Conservation (phyloP, 2,888 invertebrate species). For the Protodeltote pygarga region DNA sequence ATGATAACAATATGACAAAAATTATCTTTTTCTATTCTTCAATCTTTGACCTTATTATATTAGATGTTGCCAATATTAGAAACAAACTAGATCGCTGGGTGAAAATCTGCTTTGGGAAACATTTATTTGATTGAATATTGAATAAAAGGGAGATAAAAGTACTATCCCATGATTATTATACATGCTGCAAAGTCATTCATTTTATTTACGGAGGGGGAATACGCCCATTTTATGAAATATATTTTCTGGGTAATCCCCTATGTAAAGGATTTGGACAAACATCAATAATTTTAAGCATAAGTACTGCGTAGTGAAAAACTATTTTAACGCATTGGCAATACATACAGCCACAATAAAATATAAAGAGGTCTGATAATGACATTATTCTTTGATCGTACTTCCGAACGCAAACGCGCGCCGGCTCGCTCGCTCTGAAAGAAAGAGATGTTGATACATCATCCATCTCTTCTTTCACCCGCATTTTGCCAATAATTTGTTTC, state of each 20-base stretch:
- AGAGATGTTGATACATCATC: slow-evolving; percentile 67
- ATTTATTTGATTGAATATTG: too few relatives aligned
- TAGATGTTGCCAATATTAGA: too few relatives aligned
- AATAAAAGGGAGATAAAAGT: too few relatives aligned
- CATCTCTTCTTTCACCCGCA: slow-evolving; percentile 70
- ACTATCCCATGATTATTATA: too few relatives aligned
- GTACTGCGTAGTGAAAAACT: background rate
- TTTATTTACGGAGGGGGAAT: too few relatives aligned
- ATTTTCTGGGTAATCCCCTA: background rate
- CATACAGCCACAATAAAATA: slow-evolving; percentile 16
- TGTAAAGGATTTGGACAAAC: background rate
- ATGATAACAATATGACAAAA: too few relatives aligned
- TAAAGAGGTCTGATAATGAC: slow-evolving; percentile 6
- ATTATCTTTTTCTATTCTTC: background rate
- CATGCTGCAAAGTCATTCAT: too few relatives aligned
- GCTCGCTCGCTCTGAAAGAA: slow-evolving; percentile 77
- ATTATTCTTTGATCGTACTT: slow-evolving; percentile 50
- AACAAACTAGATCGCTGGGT: too few relatives aligned
- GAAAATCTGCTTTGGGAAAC: too few relatives aligned
- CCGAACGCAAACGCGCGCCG: slow-evolving; percentile 64
- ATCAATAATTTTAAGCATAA: background rate
- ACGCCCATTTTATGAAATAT: too few relatives aligned
- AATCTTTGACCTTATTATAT: too few relatives aligned
- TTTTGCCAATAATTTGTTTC: slow-evolving; percentile 76
- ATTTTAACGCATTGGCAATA: slow-evolving; percentile 42